A percentile compares a stretch with the other conserved stretches of the same genome.
phyloP scores from a whole-genome alignment of 2,113 vertebrate genomes.

The Nicator chloris region DNA sequence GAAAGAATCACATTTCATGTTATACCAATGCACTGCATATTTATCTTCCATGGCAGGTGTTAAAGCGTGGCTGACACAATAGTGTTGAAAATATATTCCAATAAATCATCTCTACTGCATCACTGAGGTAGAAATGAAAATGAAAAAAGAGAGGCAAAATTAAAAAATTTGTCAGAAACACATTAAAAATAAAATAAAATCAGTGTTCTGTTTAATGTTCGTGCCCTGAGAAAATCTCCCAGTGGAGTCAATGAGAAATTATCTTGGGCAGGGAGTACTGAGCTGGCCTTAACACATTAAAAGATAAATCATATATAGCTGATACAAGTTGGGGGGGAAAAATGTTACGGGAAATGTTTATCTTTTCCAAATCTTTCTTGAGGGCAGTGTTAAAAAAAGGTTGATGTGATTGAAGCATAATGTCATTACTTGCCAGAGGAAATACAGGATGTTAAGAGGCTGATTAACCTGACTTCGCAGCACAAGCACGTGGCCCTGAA shows the following conservation, averaged over 20 bases:
- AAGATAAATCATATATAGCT: conserved; percentile 56
- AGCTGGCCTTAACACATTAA: conserved; percentile 30
- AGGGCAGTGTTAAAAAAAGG: conserved; percentile 45
- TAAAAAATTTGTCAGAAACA: neutral
- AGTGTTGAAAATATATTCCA: neutral
- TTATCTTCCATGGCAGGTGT: neutral
- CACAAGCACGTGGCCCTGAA: neutral
- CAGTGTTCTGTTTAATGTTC: neutral
- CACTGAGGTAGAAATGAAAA: neutral
- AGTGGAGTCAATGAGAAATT: conserved; percentile 38
- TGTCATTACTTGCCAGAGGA: conserved; percentile 39
- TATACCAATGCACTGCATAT: neutral
- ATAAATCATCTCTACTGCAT: neutral
- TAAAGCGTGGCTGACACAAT: neutral
- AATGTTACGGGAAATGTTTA: conserved; percentile 4
- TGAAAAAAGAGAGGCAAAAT: neutral
- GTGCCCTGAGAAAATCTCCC: conserved; percentile 10
- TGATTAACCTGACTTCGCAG: conserved; percentile 35
- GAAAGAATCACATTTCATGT: neutral
- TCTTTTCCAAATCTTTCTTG: conserved; percentile 52
- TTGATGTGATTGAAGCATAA: conserved; percentile 47
- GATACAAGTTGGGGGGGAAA: neutral
- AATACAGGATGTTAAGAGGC: conserved; percentile 33
- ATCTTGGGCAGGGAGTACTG: neutral
- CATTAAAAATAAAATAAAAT: neutral